These are phyloP conservation scores for Ophion ellenae DNA, from an alignment of 2,888 invertebrate genomes.

Conservation along the genomic window DNA sequence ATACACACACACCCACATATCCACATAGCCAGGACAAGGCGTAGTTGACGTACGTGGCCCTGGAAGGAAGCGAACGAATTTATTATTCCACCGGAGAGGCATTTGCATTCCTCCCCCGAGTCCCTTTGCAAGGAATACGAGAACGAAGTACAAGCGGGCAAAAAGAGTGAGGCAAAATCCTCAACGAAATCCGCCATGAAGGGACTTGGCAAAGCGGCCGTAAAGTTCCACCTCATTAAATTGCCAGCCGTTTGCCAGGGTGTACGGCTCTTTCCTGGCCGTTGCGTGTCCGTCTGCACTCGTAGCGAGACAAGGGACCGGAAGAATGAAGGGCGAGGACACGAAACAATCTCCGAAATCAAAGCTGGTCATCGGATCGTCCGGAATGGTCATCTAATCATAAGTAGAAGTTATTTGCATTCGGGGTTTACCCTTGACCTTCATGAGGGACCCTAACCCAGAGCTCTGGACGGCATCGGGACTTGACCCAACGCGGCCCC, in stretches of 20 bases:
- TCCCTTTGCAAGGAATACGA: conserved; percentile 37
- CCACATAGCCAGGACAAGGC: neutral
- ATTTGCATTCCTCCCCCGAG: conserved; percentile 53
- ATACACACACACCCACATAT: neutral
- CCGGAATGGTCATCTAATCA: neutral
- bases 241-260: conserved; percentile 42
- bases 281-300: conserved; percentile 2
- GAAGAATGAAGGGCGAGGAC: neutral
- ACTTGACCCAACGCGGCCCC: too few relatives aligned
- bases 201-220: conserved; percentile 48
- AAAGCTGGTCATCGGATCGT: neutral
- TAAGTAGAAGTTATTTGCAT: neutral
- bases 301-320: neutral
- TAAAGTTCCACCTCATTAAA: conserved; percentile 64
- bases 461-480: too few relatives aligned
- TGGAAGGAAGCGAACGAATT: conserved; percentile 52
- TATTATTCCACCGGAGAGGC: conserved; percentile 55
- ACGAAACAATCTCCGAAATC: neutral
- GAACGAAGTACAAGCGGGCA: conserved; percentile 29
- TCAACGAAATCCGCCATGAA: conserved; percentile 50
- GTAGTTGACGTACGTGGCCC: conserved; percentile 34
- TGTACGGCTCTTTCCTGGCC: conserved; percentile 18
- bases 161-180: conserved; percentile 31
- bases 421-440: neutral
- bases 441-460: neutral